These are phyloP conservation scores for Cheilosia vulpina DNA, from an alignment of 2,888 invertebrate genomes.

Conservation along the genomic window DNA sequence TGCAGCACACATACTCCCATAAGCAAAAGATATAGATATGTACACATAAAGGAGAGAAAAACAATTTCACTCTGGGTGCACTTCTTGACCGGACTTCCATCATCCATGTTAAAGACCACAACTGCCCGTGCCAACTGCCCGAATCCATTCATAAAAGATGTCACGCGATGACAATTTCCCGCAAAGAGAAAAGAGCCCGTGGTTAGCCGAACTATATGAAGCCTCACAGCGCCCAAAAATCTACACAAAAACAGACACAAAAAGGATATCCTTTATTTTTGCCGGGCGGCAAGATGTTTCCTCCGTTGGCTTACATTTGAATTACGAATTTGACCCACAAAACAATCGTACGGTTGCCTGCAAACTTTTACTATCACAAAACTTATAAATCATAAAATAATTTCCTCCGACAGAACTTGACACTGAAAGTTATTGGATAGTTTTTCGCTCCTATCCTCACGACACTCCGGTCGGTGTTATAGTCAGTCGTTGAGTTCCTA, in stretches of 20 bases:
- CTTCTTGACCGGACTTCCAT: slow-evolving; percentile 71
- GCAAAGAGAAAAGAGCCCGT: slow-evolving; percentile 32
- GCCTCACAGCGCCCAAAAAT: neutral
- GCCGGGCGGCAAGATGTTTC: slow-evolving; percentile 54
- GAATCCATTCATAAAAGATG: slow-evolving; percentile 57
- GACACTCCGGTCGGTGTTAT: neutral
- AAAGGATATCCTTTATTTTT: slow-evolving; percentile 66
- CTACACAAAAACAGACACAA: slow-evolving; percentile 55
- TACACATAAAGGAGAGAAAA: slow-evolving; percentile 19
- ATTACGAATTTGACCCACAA: slow-evolving; percentile 73
- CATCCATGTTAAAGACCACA: slow-evolving; percentile 67
- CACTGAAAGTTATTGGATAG: slow-evolving; percentile 66
- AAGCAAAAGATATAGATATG: neutral
- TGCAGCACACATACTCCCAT: neutral
- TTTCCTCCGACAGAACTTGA: slow-evolving; percentile 69
- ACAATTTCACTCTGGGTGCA: slow-evolving; percentile 57
- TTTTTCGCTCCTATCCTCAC: slow-evolving; percentile 29
- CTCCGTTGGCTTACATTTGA: slow-evolving; percentile 54
- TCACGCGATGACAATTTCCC: slow-evolving; percentile 70
- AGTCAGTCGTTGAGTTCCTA: neutral
- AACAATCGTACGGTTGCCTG: slow-evolving; percentile 60
- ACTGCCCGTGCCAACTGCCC: slow-evolving; percentile 49
- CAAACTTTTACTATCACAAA: slow-evolving; percentile 74
- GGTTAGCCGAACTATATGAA: slow-evolving; percentile 15
- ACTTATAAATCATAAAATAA: slow-evolving; percentile 75